Evolutionary conservation across 2,113 vertebrate genomes (phyloP).

Genomic region (Cepphus grylle): DNA sequence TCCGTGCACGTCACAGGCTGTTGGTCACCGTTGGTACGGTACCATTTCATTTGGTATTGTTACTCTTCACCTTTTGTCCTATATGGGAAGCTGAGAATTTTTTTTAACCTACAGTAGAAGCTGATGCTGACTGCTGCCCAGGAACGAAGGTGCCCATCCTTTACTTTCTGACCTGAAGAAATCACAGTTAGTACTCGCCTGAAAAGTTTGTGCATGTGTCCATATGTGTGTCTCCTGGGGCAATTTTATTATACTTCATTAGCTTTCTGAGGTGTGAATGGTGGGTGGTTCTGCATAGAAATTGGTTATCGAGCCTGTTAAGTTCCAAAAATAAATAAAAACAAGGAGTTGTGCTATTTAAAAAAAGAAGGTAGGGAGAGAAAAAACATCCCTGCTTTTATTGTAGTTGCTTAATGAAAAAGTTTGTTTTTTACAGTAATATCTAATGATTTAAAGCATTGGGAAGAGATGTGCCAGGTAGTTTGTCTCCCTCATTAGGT

Average conservation of each 20-base stretch:
- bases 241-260: neutral
- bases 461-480: neutral
- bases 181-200: neutral
- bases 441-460: neutral
- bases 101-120: neutral
- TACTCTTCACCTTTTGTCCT: neutral
- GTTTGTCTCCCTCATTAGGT: constrained; percentile 9
- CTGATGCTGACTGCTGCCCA: neutral
- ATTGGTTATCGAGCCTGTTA: neutral
- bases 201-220: neutral
- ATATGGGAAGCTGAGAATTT: neutral
- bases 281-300: constrained; percentile 16
- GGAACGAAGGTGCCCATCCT: neutral
- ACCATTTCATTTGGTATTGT: neutral
- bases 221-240: neutral
- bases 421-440: neutral
- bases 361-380: neutral
- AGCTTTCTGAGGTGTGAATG: neutral
- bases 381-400: neutral
- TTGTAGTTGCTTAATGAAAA: neutral
- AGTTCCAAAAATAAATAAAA: constrained; percentile 20
- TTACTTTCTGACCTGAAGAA: neutral
- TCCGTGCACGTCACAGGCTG: no score
- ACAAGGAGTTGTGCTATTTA: neutral
- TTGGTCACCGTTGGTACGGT: neutral